A percentile compares a stretch with the other conserved stretches of the same genome.
Evolutionary conservation across 2,797 vertebrate genomes (phyloP).

Genomic region (Apodemus agrarius): DNA sequence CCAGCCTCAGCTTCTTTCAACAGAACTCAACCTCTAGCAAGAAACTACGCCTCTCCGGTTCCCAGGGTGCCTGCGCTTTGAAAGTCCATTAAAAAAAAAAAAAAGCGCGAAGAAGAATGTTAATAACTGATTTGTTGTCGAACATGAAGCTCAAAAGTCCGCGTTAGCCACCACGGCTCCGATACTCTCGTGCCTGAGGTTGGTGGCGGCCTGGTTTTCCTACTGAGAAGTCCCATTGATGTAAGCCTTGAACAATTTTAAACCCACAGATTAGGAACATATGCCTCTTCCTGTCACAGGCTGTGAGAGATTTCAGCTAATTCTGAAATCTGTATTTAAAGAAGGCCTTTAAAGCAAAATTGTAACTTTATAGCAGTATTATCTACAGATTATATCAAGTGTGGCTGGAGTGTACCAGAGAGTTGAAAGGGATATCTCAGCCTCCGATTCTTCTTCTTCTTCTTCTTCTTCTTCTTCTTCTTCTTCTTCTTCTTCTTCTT

Average conservation of each 20-base stretch:
- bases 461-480: no score
- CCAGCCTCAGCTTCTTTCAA: not conserved
- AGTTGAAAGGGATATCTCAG: not conserved
- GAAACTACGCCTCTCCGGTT: not conserved
- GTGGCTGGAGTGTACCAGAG: not conserved
- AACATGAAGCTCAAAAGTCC: not conserved
- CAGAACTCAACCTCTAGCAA: not conserved
- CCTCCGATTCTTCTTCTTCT: no score
- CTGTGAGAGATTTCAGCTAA: constrained; percentile 49
- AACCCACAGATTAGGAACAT: constrained; percentile 80
- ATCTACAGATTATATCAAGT: not conserved
- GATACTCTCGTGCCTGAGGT: not conserved
- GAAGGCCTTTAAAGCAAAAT: constrained; percentile 66
- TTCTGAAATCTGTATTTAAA: constrained; percentile 66
- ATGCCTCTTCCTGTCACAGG: constrained; percentile 72
- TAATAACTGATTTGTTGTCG: constrained; percentile 20
- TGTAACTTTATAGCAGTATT: not conserved
- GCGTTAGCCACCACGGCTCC: not conserved
- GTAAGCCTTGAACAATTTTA: constrained; percentile 78
- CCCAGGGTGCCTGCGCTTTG: not conserved
- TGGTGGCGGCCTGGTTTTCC: constrained; percentile 63
- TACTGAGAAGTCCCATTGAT: constrained; percentile 74
- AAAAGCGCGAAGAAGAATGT: constrained; percentile 7
- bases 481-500: no score
- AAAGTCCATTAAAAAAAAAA: constrained; percentile 22